Conservation (phyloP, 2,888 invertebrate genomes). For the Stratiomys singularior region DNA sequence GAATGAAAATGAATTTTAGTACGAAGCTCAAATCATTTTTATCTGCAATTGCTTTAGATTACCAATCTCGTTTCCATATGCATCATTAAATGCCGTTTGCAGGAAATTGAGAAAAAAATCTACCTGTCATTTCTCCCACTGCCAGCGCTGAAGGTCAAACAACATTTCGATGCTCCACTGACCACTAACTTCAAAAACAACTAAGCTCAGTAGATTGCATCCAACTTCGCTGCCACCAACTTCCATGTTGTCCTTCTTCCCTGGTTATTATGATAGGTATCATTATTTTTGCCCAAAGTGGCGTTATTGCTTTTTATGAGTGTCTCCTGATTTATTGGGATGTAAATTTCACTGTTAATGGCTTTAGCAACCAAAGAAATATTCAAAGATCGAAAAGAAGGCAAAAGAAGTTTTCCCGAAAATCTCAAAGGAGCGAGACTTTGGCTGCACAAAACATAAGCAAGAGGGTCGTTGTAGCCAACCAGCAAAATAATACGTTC, state of each 20-base stretch:
- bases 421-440: background rate
- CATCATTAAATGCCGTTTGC: too few relatives aligned
- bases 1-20: too few relatives aligned
- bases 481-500: background rate
- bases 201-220: too few relatives aligned
- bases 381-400: background rate
- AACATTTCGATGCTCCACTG: background rate
- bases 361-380: conserved; percentile 20
- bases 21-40: too few relatives aligned
- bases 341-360: conserved; percentile 49
- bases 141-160: background rate
- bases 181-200: too few relatives aligned
- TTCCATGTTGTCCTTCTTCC: background rate
- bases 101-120: too few relatives aligned
- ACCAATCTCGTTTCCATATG: too few relatives aligned
- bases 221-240: background rate
- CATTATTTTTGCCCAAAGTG: conserved; percentile 42
- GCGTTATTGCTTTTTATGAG: conserved; percentile 49
- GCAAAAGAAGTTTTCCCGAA: too few relatives aligned
- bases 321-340: conserved; percentile 43
- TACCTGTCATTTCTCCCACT: background rate
- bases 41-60: too few relatives aligned
- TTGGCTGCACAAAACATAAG: background rate
- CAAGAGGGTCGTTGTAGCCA: background rate
- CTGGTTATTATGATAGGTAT: conserved; percentile 28